Conservation (phyloP, 2,797 vertebrate genomes). For the Hirundo rustica region DNA sequence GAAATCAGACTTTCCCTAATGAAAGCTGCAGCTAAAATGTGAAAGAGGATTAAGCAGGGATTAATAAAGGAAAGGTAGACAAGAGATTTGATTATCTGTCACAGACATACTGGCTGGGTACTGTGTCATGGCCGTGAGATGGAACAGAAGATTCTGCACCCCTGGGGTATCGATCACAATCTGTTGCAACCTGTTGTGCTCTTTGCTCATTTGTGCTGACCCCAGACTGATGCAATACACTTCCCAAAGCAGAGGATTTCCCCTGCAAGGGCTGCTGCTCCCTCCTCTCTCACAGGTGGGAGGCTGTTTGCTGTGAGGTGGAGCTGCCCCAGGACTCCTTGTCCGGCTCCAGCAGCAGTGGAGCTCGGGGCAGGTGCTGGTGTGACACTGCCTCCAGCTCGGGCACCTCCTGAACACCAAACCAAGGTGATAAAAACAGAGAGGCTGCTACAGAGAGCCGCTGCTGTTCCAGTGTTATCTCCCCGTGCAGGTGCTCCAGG, state of each 20-base stretch:
- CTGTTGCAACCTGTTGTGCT: accelerated
- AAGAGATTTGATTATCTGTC: neutral
- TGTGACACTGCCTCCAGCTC: neutral
- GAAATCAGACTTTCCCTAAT: neutral
- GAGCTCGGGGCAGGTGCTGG: neutral
- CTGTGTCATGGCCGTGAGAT: accelerated
- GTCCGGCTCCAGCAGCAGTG: neutral
- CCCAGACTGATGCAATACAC: accelerated
- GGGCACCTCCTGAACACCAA: neutral
- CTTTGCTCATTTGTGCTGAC: neutral
- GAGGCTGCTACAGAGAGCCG: accelerated
- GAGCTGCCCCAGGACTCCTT: neutral
- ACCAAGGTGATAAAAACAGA: neutral
- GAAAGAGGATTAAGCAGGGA: neutral
- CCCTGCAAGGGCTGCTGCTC: neutral
- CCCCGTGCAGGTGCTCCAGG: neutral
- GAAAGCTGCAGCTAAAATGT: neutral
- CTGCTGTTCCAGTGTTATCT: neutral
- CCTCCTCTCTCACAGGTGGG: neutral
- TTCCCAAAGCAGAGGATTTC: neutral
- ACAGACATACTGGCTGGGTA: neutral
- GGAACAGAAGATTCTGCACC: neutral
- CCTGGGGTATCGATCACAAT: accelerated
- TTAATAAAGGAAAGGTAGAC: neutral
- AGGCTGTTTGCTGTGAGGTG: neutral